Conservation (phyloP, 2,113 vertebrate species). For the Ochotona curzoniae region DNA sequence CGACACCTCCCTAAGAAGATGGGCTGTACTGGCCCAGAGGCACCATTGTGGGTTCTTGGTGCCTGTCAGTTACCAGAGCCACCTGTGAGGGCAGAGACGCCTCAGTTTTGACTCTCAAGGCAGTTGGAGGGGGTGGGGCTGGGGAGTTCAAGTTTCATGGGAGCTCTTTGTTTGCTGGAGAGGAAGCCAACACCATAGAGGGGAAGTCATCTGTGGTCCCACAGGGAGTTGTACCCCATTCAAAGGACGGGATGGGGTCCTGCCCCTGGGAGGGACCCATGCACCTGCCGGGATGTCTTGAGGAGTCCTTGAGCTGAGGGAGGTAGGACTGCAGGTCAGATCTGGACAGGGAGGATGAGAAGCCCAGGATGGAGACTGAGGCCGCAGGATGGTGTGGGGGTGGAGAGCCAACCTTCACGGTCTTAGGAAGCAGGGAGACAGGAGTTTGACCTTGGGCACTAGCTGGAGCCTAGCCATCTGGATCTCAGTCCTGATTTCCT, state of each 20-base stretch:
- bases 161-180: background rate
- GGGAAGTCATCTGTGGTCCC: background rate
- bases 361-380: background rate
- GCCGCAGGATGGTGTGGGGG: background rate
- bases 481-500: background rate
- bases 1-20: background rate
- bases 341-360: background rate
- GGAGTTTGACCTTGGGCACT: background rate
- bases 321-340: background rate
- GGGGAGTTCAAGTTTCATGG: background rate
- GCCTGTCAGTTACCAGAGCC: slow-evolving; percentile 20
- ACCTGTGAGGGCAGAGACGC: background rate
- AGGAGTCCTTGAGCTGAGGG: background rate
- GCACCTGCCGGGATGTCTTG: background rate
- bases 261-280: background rate
- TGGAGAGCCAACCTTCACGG: too few relatives aligned
- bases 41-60: background rate
- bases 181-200: background rate
- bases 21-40: background rate
- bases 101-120: fast-evolving
- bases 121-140: background rate
- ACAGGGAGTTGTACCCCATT: background rate
- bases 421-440: background rate
- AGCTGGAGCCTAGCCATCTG: background rate
- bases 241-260: background rate